These are phyloP conservation scores for Paracentrotus lividus DNA, from an alignment of 53 echinoderm and acorn worm species.

Conservation along the genomic window DNA sequence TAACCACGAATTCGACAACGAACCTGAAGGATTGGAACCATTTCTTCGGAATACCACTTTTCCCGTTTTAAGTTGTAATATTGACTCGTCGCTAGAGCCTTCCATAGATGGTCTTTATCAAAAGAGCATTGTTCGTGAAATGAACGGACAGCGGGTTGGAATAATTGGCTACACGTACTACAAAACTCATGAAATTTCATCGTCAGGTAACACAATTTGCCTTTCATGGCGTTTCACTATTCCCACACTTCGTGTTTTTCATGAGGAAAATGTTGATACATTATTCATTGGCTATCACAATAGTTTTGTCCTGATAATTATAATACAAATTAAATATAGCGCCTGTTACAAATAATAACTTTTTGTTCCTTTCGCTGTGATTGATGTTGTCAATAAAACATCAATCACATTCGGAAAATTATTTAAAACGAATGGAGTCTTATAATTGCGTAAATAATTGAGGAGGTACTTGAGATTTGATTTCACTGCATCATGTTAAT, in stretches of 20 bases:
- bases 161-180: slow-evolving; percentile 89
- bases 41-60: slow-evolving; percentile 80
- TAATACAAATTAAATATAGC: too few species aligned
- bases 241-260: not conserved
- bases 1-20: slow-evolving; percentile 98
- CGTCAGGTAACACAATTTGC: slow-evolving; percentile 70
- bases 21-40: slow-evolving; percentile 74
- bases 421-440: too few species aligned
- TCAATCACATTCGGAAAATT: too few species aligned
- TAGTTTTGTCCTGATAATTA: too few species aligned
- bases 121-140: slow-evolving; percentile 68
- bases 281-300: too few species aligned
- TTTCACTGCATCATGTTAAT: too few species aligned
- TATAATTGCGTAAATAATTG: too few species aligned
- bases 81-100: slow-evolving; percentile 81
- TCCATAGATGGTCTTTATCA: slow-evolving; percentile 77
- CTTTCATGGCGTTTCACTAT: too few species aligned
- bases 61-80: slow-evolving; percentile 88
- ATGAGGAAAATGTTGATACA: not conserved
- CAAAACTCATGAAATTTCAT: slow-evolving; percentile 74
- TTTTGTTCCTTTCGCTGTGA: too few species aligned
- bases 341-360: too few species aligned
- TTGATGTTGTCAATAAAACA: too few species aligned
- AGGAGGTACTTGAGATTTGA: too few species aligned
- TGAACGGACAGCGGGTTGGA: slow-evolving; percentile 84